Evolutionary conservation across 2,797 vertebrate genomes (phyloP).

Genomic region (Carduelis carduelis): DNA sequence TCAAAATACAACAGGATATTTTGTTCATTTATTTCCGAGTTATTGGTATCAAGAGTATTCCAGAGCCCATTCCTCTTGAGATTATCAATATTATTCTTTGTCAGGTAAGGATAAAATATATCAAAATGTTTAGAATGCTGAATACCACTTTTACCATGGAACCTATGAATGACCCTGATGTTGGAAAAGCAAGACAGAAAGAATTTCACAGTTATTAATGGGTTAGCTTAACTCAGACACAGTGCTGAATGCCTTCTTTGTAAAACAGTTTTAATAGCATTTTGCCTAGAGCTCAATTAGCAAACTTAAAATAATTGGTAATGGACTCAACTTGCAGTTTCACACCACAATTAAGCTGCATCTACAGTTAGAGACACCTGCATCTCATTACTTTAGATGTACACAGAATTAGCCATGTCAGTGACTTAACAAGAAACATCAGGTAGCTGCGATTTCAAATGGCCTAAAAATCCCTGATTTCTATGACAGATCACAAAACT

Average conservation of each 20-base stretch:
- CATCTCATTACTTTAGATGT: rapidly evolving
- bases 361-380: not conserved
- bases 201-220: not conserved
- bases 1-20: rapidly evolving
- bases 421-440: not conserved
- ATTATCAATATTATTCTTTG: not conserved
- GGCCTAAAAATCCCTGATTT: not conserved
- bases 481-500: not conserved
- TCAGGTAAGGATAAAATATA: not conserved
- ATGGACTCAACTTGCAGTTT: not conserved
- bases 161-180: not conserved
- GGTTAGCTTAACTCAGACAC: not conserved
- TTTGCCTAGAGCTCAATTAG: not conserved
- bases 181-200: not conserved
- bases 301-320: not conserved
- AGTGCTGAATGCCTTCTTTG: not conserved
- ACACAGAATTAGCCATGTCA: rapidly evolving
- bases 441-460: not conserved
- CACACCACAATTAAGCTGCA: not conserved
- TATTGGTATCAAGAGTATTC: not conserved
- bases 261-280: not conserved
- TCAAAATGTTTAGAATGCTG: not conserved
- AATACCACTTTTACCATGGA: rapidly evolving
- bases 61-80: not conserved
- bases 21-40: not conserved